These are phyloP conservation scores for Musca vetustissima DNA, from an alignment of 1,140 invertebrate species.

Conservation along the genomic window DNA sequence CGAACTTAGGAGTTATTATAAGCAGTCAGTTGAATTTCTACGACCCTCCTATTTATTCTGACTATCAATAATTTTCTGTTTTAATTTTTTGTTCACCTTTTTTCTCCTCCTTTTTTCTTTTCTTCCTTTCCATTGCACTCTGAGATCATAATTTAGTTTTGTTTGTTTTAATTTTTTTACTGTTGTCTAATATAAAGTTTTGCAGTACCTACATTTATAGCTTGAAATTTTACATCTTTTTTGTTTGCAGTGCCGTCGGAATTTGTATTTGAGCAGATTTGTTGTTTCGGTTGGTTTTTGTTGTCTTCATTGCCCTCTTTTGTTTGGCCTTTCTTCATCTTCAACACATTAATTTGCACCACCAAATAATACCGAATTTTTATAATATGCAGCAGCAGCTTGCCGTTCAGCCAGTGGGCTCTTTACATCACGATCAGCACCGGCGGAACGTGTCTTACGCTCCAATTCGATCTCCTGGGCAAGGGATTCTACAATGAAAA, in stretches of 20 bases:
- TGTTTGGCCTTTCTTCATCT: too few relatives aligned
- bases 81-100: background rate
- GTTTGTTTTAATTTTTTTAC: background rate
- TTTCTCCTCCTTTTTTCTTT: conserved; percentile 3
- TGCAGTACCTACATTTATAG: background rate
- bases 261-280: background rate
- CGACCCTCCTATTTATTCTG: background rate
- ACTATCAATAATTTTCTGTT: background rate
- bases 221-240: background rate
- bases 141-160: conserved; percentile 43
- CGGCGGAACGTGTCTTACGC: conserved; percentile 76
- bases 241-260: background rate
- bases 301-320: too few relatives aligned
- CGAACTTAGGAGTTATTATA: too few relatives aligned
- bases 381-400: conserved; percentile 71
- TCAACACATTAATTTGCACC: too few relatives aligned
- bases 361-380: conserved; percentile 82
- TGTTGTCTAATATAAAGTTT: conserved; percentile 10
- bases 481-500: conserved; percentile 70
- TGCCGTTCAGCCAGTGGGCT: conserved; percentile 76
- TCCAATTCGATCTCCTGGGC: conserved; percentile 84
- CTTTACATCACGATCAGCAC: conserved; percentile 78
- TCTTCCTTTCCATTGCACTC: conserved; percentile 45
- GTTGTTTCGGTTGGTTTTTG: background rate
- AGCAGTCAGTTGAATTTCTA: background rate